Evolutionary conservation across 1,140 invertebrate species (phyloP).

Genomic region (Lasioglossum albipes): DNA sequence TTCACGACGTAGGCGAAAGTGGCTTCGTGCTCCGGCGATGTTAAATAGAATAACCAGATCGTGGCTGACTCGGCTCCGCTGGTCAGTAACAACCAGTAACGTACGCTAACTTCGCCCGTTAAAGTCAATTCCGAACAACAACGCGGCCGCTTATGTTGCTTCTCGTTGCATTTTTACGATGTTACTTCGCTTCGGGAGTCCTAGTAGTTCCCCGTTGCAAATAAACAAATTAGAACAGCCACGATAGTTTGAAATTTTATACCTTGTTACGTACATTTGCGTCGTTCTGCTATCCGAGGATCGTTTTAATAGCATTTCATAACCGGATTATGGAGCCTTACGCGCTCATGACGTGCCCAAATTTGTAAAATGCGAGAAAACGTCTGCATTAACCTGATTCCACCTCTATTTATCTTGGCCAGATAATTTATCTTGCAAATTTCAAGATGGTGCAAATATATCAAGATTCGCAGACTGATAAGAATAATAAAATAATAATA

Average conservation of each 20-base stretch:
- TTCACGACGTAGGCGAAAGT: slow-evolving; percentile 54
- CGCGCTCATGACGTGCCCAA: no score
- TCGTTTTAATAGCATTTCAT: no score
- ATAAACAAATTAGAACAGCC: not conserved
- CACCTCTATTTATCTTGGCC: no score
- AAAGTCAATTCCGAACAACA: slow-evolving; percentile 31
- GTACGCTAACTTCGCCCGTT: slow-evolving; percentile 39
- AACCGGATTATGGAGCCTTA: no score
- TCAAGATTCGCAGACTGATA: no score
- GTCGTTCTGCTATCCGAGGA: no score
- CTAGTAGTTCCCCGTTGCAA: not conserved
- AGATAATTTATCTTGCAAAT: no score
- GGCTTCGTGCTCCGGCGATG: slow-evolving; percentile 56
- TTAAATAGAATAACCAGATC: slow-evolving; percentile 66
- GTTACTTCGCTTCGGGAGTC: not conserved
- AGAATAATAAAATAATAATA: no score
- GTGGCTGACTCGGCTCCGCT: slow-evolving; percentile 48
- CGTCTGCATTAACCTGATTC: no score
- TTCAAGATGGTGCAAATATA: no score
- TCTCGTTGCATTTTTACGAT: no score
- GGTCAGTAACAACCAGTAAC: slow-evolving; percentile 50
- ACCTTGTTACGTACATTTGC: not conserved
- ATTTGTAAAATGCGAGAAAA: no score
- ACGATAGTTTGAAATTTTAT: not conserved
- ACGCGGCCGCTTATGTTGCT: slow-evolving; percentile 6